Conservation (phyloP, 2,113 vertebrate genomes). For the Campylomormyrus tamandua region DNA sequence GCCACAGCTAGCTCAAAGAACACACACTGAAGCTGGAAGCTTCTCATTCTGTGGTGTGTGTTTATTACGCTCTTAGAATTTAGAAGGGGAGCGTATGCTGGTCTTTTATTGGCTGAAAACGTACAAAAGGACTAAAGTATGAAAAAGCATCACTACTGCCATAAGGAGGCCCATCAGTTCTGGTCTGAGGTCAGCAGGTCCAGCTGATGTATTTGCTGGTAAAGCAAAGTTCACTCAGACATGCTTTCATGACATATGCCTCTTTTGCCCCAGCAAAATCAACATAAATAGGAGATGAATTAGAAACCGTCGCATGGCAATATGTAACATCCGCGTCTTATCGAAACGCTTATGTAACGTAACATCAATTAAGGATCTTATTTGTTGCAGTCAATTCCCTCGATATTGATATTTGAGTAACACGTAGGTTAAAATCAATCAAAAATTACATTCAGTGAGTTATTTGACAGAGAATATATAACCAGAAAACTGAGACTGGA, state of each 20-base stretch:
- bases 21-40: constrained; percentile 36
- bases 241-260: neutral
- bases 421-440: neutral
- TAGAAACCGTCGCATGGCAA: neutral
- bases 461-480: neutral
- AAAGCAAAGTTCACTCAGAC: neutral
- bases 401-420: neutral
- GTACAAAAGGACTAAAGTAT: neutral
- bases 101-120: neutral
- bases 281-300: neutral
- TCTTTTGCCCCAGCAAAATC: neutral
- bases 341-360: neutral
- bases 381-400: neutral
- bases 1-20: neutral
- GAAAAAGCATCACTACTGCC: neutral
- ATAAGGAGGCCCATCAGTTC: neutral
- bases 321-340: neutral
- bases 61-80: neutral
- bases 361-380: neutral
- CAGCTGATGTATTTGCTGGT: neutral
- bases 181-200: neutral
- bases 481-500: neutral
- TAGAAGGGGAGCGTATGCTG: neutral
- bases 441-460: neutral
- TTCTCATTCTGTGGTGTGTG: constrained; percentile 33